Evolutionary conservation across 2,797 vertebrate species (phyloP).

Genomic region (Lithobates pipiens): DNA sequence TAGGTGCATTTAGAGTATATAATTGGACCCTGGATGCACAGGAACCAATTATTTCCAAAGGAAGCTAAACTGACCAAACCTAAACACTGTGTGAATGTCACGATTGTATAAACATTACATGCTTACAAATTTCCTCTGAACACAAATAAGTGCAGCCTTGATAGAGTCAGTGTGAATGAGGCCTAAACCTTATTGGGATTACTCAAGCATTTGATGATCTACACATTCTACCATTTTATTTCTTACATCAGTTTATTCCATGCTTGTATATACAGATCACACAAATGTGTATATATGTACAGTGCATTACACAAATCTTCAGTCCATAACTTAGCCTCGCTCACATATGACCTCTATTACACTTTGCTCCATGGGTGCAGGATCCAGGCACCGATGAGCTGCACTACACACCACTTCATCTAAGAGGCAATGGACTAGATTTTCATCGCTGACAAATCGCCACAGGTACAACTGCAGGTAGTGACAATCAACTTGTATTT

Average conservation of each 20-base stretch:
- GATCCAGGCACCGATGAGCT: slow-evolving; percentile 93
- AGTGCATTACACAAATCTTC: background rate
- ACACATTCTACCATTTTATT: background rate
- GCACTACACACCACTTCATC: slow-evolving; percentile 96
- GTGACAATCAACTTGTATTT: slow-evolving; percentile 98
- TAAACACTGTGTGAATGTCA: too few relatives aligned
- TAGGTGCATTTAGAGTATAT: too few relatives aligned
- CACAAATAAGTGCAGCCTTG: too few relatives aligned
- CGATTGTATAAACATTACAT: too few relatives aligned
- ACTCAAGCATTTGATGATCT: too few relatives aligned
- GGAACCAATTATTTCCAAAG: too few relatives aligned
- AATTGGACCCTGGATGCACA: too few relatives aligned
- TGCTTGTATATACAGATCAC: slow-evolving; percentile 13
- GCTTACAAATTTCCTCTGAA: too few relatives aligned
- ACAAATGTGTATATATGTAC: background rate
- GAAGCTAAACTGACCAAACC: too few relatives aligned
- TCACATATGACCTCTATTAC: slow-evolving; percentile 98
- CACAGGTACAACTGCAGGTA: slow-evolving; percentile 98
- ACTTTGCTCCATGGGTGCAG: slow-evolving; percentile 96
- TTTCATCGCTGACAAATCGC: slow-evolving; percentile 96
- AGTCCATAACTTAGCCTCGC: slow-evolving; percentile 77
- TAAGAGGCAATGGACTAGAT: slow-evolving; percentile 93
- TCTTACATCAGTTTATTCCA: slow-evolving; percentile 16
- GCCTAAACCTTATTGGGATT: too few relatives aligned
- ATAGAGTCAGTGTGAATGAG: too few relatives aligned